Percentiles rank a stretch among this genome's conserved stretches.
phyloP scores from a whole-genome alignment of 2,113 vertebrate genomes.

The Prietella phreatophila region DNA sequence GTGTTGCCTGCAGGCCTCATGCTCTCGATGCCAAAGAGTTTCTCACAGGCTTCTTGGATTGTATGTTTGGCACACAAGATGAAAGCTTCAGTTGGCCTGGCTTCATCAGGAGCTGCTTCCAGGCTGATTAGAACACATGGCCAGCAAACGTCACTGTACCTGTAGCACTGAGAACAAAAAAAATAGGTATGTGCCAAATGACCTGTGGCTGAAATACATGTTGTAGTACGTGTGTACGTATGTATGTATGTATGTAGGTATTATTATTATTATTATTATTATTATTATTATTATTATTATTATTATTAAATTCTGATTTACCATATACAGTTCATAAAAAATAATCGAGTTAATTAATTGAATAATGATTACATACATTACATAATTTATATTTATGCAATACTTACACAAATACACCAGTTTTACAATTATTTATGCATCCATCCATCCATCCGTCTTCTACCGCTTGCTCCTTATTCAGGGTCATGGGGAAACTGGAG shows the following conservation, averaged over 20 bases:
- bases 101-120: constrained; percentile 13
- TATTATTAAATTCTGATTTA: background rate
- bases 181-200: background rate
- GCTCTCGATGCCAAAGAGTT: background rate
- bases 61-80: constrained; percentile 8
- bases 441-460: too few species aligned
- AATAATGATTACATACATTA: background rate
- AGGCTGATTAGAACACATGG: constrained; percentile 4
- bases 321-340: background rate
- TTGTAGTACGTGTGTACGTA: too few species aligned
- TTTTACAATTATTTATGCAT: too few species aligned
- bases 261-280: too few species aligned
- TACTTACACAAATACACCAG: too few species aligned
- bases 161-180: background rate
- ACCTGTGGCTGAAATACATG: background rate
- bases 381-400: background rate
- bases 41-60: constrained; percentile 25
- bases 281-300: too few species aligned
- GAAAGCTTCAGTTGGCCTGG: constrained; percentile 11
- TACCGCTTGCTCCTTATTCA: too few species aligned
- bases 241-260: too few species aligned
- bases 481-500: too few species aligned
- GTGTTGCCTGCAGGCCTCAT: constrained; percentile 18
- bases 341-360: background rate
- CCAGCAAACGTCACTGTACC: background rate